Conservation (phyloP, 1,140 invertebrate species). For the Lepidotrigona ventralis region DNA sequence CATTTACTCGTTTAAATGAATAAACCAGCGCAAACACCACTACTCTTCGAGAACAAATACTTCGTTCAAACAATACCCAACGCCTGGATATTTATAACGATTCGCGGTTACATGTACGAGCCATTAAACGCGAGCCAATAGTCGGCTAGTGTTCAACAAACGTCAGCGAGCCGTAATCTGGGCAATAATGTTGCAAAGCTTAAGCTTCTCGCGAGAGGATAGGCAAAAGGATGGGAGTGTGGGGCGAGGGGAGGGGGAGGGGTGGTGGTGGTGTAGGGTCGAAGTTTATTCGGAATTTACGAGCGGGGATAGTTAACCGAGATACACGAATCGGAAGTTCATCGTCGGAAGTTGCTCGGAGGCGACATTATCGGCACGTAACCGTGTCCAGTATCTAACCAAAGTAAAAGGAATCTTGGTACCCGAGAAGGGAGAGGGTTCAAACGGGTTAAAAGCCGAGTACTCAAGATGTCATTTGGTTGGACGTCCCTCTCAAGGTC, state of each 20-base stretch:
- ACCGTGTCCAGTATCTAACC: conserved; percentile 30
- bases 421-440: not conserved
- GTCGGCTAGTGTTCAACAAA: not conserved
- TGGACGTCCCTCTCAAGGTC: conserved; percentile 63
- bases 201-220: not conserved
- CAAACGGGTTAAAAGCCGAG: conserved; percentile 41
- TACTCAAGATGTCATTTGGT: conserved; percentile 61
- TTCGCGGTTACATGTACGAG: not conserved
- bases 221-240: not conserved
- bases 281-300: conserved; percentile 17
- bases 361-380: conserved; percentile 33
- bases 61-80: not conserved
- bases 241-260: not conserved
- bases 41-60: not conserved
- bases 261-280: too few species aligned
- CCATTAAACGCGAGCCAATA: not conserved
- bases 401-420: conserved; percentile 5
- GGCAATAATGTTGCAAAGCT: not conserved
- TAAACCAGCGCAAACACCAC: too few species aligned
- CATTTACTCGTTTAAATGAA: too few species aligned
- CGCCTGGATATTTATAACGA: not conserved
- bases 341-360: conserved; percentile 27
- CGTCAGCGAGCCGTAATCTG: conserved; percentile 5
- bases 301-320: conserved; percentile 19
- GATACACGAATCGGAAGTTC: conserved; percentile 25